phyloP scores from a whole-genome alignment of 2,888 invertebrate species.

The Salticus scenicus region DNA sequence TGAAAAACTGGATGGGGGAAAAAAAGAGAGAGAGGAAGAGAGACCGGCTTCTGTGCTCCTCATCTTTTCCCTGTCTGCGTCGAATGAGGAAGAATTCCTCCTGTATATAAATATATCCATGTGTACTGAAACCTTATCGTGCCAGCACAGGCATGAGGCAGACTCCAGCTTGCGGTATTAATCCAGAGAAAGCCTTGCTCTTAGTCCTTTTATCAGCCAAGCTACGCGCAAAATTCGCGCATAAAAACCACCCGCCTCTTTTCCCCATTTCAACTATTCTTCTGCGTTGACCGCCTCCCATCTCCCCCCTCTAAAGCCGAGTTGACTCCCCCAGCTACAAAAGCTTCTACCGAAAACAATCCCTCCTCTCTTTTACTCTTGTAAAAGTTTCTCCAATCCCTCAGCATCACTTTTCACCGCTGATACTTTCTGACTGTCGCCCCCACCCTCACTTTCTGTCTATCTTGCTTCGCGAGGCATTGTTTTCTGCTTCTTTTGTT shows the following conservation, averaged over 20 bases:
- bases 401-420: constrained; percentile 57
- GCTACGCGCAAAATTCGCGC: constrained; percentile 65
- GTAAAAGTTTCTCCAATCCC: constrained; percentile 51
- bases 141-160: constrained; percentile 47
- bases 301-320: constrained; percentile 4
- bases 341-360: constrained; percentile 42
- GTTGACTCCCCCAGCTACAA: constrained; percentile 24
- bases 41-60: neutral
- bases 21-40: neutral
- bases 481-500: constrained; percentile 63
- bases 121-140: constrained; percentile 68
- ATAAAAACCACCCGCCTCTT: constrained; percentile 58
- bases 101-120: constrained; percentile 48
- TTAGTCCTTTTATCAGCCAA: constrained; percentile 62
- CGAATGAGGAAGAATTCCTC: constrained; percentile 23
- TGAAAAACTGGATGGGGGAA: neutral
- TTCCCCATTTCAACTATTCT: constrained; percentile 36
- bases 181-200: constrained; percentile 60
- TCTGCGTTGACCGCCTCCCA: constrained; percentile 30
- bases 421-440: constrained; percentile 50
- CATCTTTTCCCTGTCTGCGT: neutral
- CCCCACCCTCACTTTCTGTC: constrained; percentile 16
- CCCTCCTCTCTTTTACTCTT: constrained; percentile 45
- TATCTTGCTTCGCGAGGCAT: constrained; percentile 36
- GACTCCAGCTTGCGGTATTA: constrained; percentile 57